Evolutionary conservation across 1,140 invertebrate species (phyloP).

Genomic region (Anadara kagoshimensis): DNA sequence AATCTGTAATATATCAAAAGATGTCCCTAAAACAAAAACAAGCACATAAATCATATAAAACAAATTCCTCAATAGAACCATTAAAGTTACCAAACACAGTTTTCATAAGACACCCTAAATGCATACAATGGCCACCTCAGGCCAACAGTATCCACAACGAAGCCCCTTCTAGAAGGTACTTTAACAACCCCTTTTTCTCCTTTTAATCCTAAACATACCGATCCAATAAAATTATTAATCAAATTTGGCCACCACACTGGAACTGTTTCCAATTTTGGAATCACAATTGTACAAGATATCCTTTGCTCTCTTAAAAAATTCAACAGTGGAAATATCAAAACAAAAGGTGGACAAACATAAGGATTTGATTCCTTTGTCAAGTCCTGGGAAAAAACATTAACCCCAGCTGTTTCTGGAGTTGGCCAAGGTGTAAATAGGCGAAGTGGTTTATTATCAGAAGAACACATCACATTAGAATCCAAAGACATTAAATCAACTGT

Average conservation of each 20-base stretch:
- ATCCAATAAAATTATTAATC: neutral
- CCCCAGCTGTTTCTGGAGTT: constrained; percentile 12
- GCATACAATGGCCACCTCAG: constrained; percentile 23
- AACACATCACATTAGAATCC: neutral
- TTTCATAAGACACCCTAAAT: constrained; percentile 17
- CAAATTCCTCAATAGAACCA: neutral
- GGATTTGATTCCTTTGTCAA: constrained; percentile 11
- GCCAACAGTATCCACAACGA: constrained; percentile 19
- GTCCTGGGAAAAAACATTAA: constrained; percentile 20
- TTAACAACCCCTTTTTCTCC: constrained; percentile 22
- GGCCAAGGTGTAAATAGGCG: neutral
- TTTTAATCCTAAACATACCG: neutral
- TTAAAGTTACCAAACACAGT: neutral
- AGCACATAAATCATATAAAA: neutral
- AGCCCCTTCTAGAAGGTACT: constrained; percentile 14
- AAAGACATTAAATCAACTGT: neutral
- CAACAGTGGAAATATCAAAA: constrained; percentile 6
- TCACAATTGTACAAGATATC: constrained; percentile 7
- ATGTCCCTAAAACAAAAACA: neutral
- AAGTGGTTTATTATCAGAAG: neutral
- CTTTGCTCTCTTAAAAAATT: neutral
- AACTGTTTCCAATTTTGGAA: constrained; percentile 5
- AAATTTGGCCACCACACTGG: constrained; percentile 25
- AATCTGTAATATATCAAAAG: constrained; percentile 1
- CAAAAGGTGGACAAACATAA: constrained; percentile 31